Conservation (phyloP, 2,888 invertebrate species). For the Candidula unifasciata region DNA sequence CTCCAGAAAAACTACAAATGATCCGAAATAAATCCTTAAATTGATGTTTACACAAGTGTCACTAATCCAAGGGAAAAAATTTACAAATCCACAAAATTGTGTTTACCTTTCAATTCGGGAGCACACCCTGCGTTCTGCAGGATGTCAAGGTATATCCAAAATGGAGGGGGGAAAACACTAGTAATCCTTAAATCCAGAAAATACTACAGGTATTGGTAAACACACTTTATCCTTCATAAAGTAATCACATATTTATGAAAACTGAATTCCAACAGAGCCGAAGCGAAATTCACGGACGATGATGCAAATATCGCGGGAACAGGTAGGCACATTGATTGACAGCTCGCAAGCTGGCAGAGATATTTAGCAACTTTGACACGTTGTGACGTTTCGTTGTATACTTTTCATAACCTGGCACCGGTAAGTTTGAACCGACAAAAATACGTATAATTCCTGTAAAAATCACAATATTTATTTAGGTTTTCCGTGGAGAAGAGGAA, state of each 20-base stretch:
- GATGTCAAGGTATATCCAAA: not conserved
- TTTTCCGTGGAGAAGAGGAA: not conserved
- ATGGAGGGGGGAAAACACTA: not conserved
- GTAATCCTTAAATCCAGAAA: not conserved
- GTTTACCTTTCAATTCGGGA: not conserved
- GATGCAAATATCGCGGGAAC: not conserved
- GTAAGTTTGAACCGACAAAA: not conserved
- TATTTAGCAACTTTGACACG: not conserved
- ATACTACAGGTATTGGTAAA: not conserved
- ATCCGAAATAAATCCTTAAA: not conserved
- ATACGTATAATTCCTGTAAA: not conserved
- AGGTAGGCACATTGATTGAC: constrained; percentile 28
- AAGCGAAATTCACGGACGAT: not conserved
- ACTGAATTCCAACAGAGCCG: not conserved
- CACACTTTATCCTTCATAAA: not conserved
- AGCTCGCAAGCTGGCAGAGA: not conserved
- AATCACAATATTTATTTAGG: not conserved
- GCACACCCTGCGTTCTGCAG: not conserved
- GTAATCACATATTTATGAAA: constrained; percentile 12
- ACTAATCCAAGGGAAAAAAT: not conserved
- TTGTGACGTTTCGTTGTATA: not conserved
- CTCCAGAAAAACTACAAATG: too few species aligned
- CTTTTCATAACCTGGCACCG: not conserved
- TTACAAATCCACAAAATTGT: not conserved
- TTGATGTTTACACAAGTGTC: not conserved